phyloP scores from a whole-genome alignment of 2,888 invertebrate species.

The Pediacus dermestoides region DNA sequence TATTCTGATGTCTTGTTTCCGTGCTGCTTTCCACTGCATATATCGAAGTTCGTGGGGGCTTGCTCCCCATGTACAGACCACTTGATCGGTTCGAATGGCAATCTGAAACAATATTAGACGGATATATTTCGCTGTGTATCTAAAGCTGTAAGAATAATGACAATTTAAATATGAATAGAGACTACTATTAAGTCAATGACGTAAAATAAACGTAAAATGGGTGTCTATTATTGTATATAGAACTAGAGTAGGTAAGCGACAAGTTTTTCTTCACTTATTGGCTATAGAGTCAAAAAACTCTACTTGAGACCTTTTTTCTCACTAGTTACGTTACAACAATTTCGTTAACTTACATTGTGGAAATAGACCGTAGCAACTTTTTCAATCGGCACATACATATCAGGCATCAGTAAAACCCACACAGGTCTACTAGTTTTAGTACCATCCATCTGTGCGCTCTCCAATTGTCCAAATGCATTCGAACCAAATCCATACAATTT shows the following conservation, averaged over 20 bases:
- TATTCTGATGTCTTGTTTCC: conserved; percentile 29
- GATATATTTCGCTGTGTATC: conserved; percentile 4
- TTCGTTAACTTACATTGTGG: conserved; percentile 69
- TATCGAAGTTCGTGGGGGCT: conserved; percentile 70
- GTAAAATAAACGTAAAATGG: too few species aligned
- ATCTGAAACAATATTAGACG: conserved; percentile 52
- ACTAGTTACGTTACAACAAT: too few species aligned
- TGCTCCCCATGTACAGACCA: conserved; percentile 71
- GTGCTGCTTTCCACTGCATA: conserved; percentile 51
- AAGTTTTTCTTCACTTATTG: too few species aligned
- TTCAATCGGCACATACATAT: conserved; percentile 49
- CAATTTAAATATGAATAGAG: too few species aligned
- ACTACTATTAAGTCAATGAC: too few species aligned
- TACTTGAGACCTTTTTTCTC: too few species aligned
- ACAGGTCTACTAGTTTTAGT: conserved; percentile 62
- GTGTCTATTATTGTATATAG: too few species aligned
- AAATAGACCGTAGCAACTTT: conserved; percentile 68
- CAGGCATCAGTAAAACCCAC: conserved; percentile 52
- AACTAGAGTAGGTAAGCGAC: too few species aligned
- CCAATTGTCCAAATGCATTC: conserved; percentile 77
- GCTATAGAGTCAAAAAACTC: too few species aligned
- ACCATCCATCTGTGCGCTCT: conserved; percentile 48
- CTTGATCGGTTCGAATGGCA: conserved; percentile 62
- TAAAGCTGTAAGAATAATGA: too few species aligned
- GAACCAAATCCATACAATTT: conserved; percentile 68